Evolutionary conservation across 2,113 vertebrate species (phyloP).

Genomic region (Hemicordylus capensis): DNA sequence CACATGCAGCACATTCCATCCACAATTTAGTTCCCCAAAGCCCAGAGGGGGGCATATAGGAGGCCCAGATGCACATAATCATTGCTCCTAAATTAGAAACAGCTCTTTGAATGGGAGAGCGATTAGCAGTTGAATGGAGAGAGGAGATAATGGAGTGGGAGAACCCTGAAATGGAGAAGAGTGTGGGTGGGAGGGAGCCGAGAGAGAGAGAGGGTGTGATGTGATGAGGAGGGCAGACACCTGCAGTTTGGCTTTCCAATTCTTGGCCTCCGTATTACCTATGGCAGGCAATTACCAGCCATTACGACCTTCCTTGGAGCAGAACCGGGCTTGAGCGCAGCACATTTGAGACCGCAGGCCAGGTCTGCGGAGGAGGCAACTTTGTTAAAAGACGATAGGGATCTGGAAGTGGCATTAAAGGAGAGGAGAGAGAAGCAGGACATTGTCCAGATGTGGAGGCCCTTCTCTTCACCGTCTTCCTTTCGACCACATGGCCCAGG

Average conservation of each 20-base stretch:
- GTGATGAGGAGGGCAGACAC: constrained; percentile 17
- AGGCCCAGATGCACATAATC: background rate
- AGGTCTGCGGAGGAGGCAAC: constrained; percentile 12
- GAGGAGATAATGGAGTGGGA: background rate
- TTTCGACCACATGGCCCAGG: background rate
- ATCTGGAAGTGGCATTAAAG: constrained; percentile 24
- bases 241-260: background rate
- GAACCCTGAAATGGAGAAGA: background rate
- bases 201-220: background rate
- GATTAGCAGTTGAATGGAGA: constrained; percentile 15
- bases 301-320: constrained; percentile 8
- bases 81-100: constrained; percentile 16
- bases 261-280: background rate
- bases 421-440: background rate
- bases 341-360: constrained; percentile 14
- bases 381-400: constrained; percentile 4
- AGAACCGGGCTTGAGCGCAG: background rate
- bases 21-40: background rate
- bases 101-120: background rate
- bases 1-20: background rate
- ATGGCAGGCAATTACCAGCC: constrained; percentile 8
- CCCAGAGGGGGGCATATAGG: background rate
- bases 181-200: background rate
- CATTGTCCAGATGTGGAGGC: background rate
- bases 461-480: background rate